These are phyloP conservation scores for Maconellicoccus hirsutus DNA, from an alignment of 1,140 invertebrate genomes.

Conservation along the genomic window DNA sequence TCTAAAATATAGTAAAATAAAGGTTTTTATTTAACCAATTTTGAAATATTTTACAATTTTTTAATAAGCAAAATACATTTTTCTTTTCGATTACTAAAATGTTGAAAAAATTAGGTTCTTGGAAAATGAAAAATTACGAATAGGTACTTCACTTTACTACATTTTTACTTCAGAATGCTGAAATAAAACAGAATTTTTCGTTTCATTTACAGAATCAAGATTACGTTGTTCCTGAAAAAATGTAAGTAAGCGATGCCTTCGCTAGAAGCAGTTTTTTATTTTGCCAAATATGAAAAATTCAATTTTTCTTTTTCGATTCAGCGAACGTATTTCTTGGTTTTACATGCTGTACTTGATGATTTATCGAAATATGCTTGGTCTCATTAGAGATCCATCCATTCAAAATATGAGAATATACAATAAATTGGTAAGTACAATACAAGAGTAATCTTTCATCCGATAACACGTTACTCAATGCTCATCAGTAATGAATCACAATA, in stretches of 20 bases:
- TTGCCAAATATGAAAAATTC: too few species aligned
- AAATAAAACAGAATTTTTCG: too few species aligned
- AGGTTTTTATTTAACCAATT: too few species aligned
- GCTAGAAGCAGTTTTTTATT: too few species aligned
- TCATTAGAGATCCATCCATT: constrained; percentile 56
- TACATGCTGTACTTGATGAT: constrained; percentile 55
- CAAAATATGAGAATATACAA: constrained; percentile 57
- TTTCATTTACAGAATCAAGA: not conserved
- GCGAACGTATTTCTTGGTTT: constrained; percentile 44
- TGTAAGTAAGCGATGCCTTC: not conserved
- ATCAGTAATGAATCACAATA: not conserved
- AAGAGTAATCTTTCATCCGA: not conserved
- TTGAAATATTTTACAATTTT: too few species aligned
- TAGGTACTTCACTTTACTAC: too few species aligned
- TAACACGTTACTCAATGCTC: not conserved
- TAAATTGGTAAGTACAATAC: constrained; percentile 53
- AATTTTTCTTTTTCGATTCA: constrained; percentile 32
- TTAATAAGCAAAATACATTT: too few species aligned
- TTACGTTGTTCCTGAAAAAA: not conserved
- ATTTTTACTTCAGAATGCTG: too few species aligned
- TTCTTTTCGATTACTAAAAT: too few species aligned
- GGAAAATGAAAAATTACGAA: too few species aligned
- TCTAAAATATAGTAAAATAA: too few species aligned
- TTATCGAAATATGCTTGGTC: constrained; percentile 51
- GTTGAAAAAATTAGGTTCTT: too few species aligned